Percentiles rank a stretch among this genome's conserved stretches.
Conservation (phyloP, 2,888 invertebrate genomes). For the Sycophila texana region DNA sequence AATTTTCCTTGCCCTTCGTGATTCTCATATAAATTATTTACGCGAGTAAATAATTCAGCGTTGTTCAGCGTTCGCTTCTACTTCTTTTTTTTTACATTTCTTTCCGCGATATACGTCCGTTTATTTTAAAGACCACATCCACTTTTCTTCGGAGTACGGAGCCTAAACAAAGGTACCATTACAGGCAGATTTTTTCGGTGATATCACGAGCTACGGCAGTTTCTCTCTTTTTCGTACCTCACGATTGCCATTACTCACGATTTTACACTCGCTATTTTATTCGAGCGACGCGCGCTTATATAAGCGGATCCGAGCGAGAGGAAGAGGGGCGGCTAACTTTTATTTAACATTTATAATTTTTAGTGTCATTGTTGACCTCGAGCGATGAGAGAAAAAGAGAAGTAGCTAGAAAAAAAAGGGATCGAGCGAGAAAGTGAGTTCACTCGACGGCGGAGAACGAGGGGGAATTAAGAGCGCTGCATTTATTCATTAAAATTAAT, state of each 20-base stretch:
- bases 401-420: neutral
- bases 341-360: slow-evolving; percentile 46
- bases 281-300: slow-evolving; percentile 30
- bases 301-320: slow-evolving; percentile 34
- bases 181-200: neutral
- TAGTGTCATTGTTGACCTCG: slow-evolving; percentile 33
- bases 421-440: neutral
- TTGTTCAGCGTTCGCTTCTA: too few relatives aligned
- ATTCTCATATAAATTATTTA: too few relatives aligned
- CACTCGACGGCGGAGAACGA: slow-evolving; percentile 11
- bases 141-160: too few relatives aligned
- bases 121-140: too few relatives aligned
- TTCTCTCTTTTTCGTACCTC: slow-evolving; percentile 44
- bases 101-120: too few relatives aligned
- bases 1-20: too few relatives aligned
- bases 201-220: slow-evolving; percentile 13
- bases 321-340: slow-evolving; percentile 6
- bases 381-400: slow-evolving; percentile 10
- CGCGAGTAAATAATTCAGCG: too few relatives aligned
- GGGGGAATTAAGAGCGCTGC: slow-evolving; percentile 26
- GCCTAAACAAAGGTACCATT: too few relatives aligned
- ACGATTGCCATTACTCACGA: slow-evolving; percentile 40
- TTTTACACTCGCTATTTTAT: slow-evolving; percentile 25
- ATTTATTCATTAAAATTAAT: slow-evolving; percentile 26
- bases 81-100: too few relatives aligned